Base-by-base conservation (phyloP, 1,140 invertebrate species). In the Scaptodrosophila lebanonensis region DNA sequence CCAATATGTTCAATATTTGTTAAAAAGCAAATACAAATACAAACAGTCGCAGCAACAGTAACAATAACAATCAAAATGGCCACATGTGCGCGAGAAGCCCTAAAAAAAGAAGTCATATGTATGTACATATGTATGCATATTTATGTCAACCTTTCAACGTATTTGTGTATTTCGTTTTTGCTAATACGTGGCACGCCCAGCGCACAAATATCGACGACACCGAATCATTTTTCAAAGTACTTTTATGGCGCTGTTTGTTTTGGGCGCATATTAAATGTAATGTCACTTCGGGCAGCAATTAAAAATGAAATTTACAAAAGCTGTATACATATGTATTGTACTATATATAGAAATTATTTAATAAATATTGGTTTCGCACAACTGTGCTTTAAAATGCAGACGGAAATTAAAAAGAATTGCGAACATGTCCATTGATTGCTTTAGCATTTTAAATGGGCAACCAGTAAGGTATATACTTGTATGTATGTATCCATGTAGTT, bases 31-130 rank as follows among this genome's bases (percentile, higher is more conserved):
- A 72, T 82, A 69, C 61, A 77, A 68, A 79, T 66, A 73, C 59
- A 6, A 45, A 9, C 27, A n/a, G 22, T 22, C 20, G 20, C 50
- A 72, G 53, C 53, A 67, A 68, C 47, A 73, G 64, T n/a, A n/a
- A n/a, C n/a, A 25, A 11, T 9, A 71, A 68, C 76, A 83, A 71
- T 76, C 71, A 83, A 77, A 83, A 68, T 76, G 67, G 77, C 52
- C 67, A 65, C 76, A 76, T 76, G 60, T 83, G 73, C 54, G 68
- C 53, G 57, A 33, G 45, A 39, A 15, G 8, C 43, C 25, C 38
- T 25, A 65, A 38, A 65, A 57, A 47, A 49, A 25, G 17, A 64
- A 20, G 8, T 22, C 18, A 1, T 12, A 25, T 51, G 36, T 39
- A 40, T 57, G 43, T 16, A 49, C 51, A 38, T 42, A 25, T n/a